These are phyloP conservation scores for Ahaetulla prasina DNA, from an alignment of 2,113 vertebrate genomes.

Conservation along the genomic window DNA sequence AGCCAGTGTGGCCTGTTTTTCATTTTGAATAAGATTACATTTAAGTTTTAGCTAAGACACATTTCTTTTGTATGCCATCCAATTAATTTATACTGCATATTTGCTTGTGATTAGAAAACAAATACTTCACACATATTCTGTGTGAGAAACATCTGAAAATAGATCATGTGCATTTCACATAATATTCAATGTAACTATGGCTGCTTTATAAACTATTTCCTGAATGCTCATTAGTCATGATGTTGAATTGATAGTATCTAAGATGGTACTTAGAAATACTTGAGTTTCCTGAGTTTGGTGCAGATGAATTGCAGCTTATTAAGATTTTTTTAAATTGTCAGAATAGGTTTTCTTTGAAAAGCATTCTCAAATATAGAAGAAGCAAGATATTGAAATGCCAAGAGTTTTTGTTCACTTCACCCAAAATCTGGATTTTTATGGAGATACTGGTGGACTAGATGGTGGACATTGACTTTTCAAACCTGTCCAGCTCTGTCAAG, in stretches of 20 bases:
- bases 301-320: neutral
- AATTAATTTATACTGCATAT: neutral
- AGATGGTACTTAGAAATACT: neutral
- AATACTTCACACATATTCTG: slow-evolving; percentile 3
- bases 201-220: neutral
- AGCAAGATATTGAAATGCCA: neutral
- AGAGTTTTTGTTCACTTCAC: neutral
- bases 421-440: neutral
- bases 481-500: neutral
- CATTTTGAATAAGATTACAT: neutral
- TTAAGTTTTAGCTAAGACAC: slow-evolving; percentile 4
- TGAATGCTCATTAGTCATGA: neutral
- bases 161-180: neutral
- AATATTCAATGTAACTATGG: neutral
- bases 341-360: neutral
- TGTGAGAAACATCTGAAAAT: neutral
- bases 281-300: neutral
- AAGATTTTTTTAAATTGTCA: neutral
- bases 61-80: slow-evolving; percentile 22
- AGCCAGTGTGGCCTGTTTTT: neutral
- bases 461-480: neutral
- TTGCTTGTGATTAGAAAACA: slow-evolving; percentile 6
- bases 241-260: neutral
- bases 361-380: neutral
- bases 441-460: neutral